phyloP scores from a whole-genome alignment of 2,888 invertebrate genomes.

The Tupiocoris notatus region DNA sequence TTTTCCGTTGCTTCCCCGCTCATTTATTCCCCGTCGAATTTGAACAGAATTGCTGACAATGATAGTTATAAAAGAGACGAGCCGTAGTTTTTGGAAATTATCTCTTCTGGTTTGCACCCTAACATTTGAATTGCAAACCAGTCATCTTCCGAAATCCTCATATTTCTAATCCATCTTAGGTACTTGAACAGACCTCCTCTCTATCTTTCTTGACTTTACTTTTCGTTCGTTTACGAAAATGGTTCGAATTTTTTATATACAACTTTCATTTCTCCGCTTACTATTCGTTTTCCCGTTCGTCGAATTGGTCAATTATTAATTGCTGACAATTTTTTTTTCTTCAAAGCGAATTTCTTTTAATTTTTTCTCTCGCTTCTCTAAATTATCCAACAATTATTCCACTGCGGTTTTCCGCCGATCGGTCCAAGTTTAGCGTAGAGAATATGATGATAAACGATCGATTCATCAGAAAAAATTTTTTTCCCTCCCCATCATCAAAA shows the following conservation, averaged over 20 bases:
- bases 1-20: not conserved
- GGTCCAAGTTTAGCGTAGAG: too few relatives aligned
- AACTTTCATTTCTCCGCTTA: not conserved
- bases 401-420: too few relatives aligned
- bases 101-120: slow-evolving; percentile 33
- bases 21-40: not conserved
- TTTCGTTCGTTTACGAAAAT: slow-evolving; percentile 37
- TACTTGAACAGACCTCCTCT: slow-evolving; percentile 25
- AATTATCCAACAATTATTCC: too few relatives aligned
- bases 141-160: slow-evolving; percentile 13
- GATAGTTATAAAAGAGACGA: not conserved
- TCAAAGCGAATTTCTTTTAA: too few relatives aligned
- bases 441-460: too few relatives aligned
- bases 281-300: not conserved
- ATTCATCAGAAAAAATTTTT: too few relatives aligned
- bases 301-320: not conserved
- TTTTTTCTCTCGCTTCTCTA: too few relatives aligned
- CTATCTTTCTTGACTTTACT: slow-evolving; percentile 11
- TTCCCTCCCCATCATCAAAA: too few relatives aligned
- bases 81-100: slow-evolving; percentile 25
- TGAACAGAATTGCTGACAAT: slow-evolving; percentile 40
- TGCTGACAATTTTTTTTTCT: too few relatives aligned
- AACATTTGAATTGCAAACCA: slow-evolving; percentile 30
- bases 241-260: slow-evolving; percentile 35
- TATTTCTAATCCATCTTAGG: slow-evolving; percentile 30